Conservation (phyloP, 2,113 vertebrate species). For the Agapornis roseicollis region DNA sequence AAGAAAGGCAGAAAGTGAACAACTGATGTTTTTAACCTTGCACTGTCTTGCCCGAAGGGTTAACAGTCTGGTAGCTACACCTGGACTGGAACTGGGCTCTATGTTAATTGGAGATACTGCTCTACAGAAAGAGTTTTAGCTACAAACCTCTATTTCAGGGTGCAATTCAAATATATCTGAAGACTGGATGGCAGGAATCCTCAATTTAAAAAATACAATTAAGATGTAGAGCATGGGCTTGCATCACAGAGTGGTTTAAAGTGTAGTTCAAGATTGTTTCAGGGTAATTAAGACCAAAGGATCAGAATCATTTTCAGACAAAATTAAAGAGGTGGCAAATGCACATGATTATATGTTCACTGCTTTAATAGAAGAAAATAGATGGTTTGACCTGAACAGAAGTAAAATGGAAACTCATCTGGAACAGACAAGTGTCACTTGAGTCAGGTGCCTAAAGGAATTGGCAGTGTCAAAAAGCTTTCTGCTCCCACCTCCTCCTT, state of each 20-base stretch:
- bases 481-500: not conserved
- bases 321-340: conserved; percentile 8
- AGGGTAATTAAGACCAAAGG: conserved; percentile 32
- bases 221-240: not conserved
- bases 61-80: not conserved
- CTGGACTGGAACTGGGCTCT: not conserved
- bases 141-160: not conserved
- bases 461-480: not conserved
- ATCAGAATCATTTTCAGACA: not conserved
- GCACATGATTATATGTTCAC: not conserved
- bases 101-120: not conserved
- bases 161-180: conserved; percentile 30
- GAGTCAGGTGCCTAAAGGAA: not conserved
- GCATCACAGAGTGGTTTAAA: conserved; percentile 6
- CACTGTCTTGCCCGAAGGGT: not conserved
- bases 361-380: not conserved
- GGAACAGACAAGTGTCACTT: not conserved
- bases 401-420: not conserved
- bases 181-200: not conserved
- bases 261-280: conserved; percentile 30
- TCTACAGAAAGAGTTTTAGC: not conserved
- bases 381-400: not conserved
- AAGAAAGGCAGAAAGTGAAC: not conserved
- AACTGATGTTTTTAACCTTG: not conserved
- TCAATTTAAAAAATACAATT: conserved; percentile 15